A percentile compares a stretch with the other conserved stretches of the same genome.
phyloP scores from a whole-genome alignment of 2,797 vertebrate genomes.

The Gorsachius magnificus region DNA sequence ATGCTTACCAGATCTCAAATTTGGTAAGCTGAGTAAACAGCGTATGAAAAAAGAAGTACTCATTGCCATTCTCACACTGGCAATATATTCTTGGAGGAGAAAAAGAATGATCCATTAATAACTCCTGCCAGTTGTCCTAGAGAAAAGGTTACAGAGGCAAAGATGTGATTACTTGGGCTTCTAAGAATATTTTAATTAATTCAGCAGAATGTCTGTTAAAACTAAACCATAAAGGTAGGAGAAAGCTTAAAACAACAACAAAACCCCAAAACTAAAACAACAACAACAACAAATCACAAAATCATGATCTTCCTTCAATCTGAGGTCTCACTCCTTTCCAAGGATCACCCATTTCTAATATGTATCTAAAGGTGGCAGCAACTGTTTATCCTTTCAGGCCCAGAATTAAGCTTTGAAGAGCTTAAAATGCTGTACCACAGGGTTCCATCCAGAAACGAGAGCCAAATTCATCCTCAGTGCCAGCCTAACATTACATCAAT shows the following conservation, averaged over 20 bases:
- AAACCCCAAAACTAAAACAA: background rate
- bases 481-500: background rate
- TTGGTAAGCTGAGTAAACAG: background rate
- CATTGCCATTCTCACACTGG: background rate
- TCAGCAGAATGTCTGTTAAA: background rate
- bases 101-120: background rate
- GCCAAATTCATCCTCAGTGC: background rate
- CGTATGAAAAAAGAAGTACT: background rate
- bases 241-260: background rate
- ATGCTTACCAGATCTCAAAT: background rate
- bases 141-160: slow-evolving; percentile 7
- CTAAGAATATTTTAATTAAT: background rate
- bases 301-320: background rate
- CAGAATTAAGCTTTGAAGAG: background rate
- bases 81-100: background rate
- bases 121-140: background rate
- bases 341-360: slow-evolving; percentile 1
- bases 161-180: background rate
- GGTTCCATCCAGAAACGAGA: background rate
- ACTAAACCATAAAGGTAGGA: background rate
- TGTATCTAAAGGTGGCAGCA: slow-evolving; percentile 46
- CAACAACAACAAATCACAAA: background rate
- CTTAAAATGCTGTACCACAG: background rate
- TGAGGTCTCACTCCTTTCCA: background rate
- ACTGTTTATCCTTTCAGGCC: background rate